Evolutionary conservation across 2,797 vertebrate genomes (phyloP), one percentile per base, ranked within the genome.

Genomic region (Myoxocephalus aenaeus): DNA sequence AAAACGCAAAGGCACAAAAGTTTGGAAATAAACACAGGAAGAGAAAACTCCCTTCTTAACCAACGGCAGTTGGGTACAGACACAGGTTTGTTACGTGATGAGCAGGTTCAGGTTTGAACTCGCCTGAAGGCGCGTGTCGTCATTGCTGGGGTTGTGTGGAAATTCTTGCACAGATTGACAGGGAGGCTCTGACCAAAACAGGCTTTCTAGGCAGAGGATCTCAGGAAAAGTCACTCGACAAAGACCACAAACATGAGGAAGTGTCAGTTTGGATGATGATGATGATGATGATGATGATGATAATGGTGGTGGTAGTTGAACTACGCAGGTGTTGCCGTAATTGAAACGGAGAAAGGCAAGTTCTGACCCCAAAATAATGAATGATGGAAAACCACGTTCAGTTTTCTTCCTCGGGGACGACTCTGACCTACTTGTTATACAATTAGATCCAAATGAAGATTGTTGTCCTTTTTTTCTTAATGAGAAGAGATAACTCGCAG

Each of bases 371-470:
- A 70, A 75, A 57, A 25, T 40, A 14, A 68, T 79, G 73, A 65
- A 56, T 72, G 40, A 58, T 34, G 50, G 20, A 53, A 75, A 68
- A 65, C 56, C 9, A n/a, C 53, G 29, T 51, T 68, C 27, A n/a
- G 42, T 27, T 62, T 70, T 66, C 46, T 73, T 42, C 1, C 59
- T 80, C 38, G 3, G 22, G 61, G 63, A 70, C 70, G 32, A 18
- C 29, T 70, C 54, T 73, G 75, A 79, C 44, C 65, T 66, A 54
- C 51, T 77, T 80, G 44, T 78, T 81, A 17, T 73, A 63, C 54
- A 75, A 34, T 79, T 36, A 57, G 62, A 77, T 70, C 25, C 11
- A 73, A 58, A 85, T 86, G 77, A 72, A 61, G 67, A 75, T 67
- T 1, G 1, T 53, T 13, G 0, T 25, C 12, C 62, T 65, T 57